These are phyloP conservation scores for Taphrorychus bicolor DNA, from an alignment of 2,888 invertebrate species.

Conservation along the genomic window DNA sequence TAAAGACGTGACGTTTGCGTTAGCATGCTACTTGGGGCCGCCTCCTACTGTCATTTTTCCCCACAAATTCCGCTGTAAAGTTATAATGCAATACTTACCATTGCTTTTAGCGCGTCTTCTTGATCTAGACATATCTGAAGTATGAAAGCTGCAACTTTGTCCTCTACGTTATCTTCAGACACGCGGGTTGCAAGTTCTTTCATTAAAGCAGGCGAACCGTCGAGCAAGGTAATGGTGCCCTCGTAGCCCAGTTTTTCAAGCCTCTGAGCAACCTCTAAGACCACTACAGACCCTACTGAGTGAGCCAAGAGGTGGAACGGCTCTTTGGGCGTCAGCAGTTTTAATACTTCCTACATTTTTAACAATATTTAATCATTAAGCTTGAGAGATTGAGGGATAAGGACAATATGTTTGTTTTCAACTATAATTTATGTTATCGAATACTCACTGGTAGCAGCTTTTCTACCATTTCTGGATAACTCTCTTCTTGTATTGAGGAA, in stretches of 20 bases:
- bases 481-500: slow-evolving; percentile 58
- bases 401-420: not conserved
- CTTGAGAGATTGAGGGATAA: not conserved
- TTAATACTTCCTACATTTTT: slow-evolving; percentile 8
- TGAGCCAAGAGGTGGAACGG: slow-evolving; percentile 84
- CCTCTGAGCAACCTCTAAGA: slow-evolving; percentile 76
- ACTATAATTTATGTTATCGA: not conserved
- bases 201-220: slow-evolving; percentile 77
- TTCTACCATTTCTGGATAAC: slow-evolving; percentile 63
- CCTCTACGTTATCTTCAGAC: slow-evolving; percentile 60
- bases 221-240: slow-evolving; percentile 77
- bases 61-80: too few relatives aligned
- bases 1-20: not conserved
- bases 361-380: not conserved
- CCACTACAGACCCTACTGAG: slow-evolving; percentile 83
- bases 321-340: slow-evolving; percentile 47
- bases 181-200: slow-evolving; percentile 59
- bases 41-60: too few relatives aligned
- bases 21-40: too few relatives aligned
- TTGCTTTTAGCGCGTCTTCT: slow-evolving; percentile 4
- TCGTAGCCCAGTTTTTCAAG: slow-evolving; percentile 71
- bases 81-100: slow-evolving; percentile 7
- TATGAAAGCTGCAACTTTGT: slow-evolving; percentile 64
- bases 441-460: slow-evolving; percentile 18
- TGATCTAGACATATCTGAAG: not conserved